These are phyloP conservation scores for Tragelaphus strepsiceros DNA, from an alignment of 2,113 vertebrate genomes.

Conservation along the genomic window DNA sequence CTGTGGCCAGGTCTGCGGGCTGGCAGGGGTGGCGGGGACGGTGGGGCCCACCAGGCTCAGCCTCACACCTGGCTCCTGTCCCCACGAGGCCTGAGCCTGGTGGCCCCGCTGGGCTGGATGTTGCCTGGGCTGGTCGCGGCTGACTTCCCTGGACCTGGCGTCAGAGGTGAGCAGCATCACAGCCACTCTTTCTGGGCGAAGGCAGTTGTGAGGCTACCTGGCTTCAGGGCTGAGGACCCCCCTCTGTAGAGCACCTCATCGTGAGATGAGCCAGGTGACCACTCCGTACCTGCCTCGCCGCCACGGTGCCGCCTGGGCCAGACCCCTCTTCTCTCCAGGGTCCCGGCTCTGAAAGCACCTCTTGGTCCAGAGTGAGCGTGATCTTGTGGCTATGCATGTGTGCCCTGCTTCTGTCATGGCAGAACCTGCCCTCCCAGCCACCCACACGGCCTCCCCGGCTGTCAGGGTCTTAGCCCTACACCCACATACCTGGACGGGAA, in stretches of 20 bases:
- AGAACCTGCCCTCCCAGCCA: not conserved
- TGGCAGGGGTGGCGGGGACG: not conserved
- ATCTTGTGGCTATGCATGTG: not conserved
- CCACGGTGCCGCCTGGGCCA: rapidly evolving
- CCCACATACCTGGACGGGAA: not conserved
- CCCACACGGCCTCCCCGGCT: not conserved
- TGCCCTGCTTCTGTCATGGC: not conserved
- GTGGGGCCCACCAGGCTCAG: not conserved
- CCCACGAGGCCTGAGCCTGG: not conserved
- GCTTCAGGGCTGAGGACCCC: not conserved
- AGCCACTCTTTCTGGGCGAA: rapidly evolving
- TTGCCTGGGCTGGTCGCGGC: not conserved
- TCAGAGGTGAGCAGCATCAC: not conserved
- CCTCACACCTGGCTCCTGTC: not conserved
- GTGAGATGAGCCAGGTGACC: not conserved
- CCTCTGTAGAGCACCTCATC: not conserved
- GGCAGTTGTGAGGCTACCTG: not conserved
- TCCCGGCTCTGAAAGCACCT: not conserved
- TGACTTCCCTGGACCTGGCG: not conserved
- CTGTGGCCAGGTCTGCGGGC: not conserved
- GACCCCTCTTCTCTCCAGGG: not conserved
- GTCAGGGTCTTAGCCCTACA: not conserved
- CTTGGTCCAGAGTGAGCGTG: not conserved
- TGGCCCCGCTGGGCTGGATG: not conserved
- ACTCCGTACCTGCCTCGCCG: rapidly evolving